Base-by-base conservation (phyloP, 2,113 vertebrate genomes). In the Psittacara wagleri region DNA sequence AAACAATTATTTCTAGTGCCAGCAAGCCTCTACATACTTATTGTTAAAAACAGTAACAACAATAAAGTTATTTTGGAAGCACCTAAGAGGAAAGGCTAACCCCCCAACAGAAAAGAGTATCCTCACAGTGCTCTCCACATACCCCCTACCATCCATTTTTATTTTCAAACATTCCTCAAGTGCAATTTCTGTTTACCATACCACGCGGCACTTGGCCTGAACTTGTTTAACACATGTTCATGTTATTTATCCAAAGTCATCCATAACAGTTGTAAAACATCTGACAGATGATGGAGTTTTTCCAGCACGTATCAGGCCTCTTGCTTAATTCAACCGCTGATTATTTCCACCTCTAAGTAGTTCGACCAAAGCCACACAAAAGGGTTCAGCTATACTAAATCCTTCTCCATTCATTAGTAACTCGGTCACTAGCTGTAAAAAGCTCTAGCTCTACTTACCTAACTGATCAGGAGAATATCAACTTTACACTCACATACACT, bases 221-320 rank as follows among this genome's bases (percentile, higher is more conserved):
- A 94, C 91, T 96, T 94, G 89, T 91, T 95, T 80, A 89, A 95
- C 96, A 90, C 78, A 66, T 81, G 91, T 85, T 95, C 48, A 1
- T 0, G 0, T 95, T 96, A 95, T 96, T 95, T 92, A 96, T 91
- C 84, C 93, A 92, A 94, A 95, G 82, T 87, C 89, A 88, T 96
- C 95, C 76, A 90, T 95, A 94, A 95, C 66, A 90, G 87, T 19
- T 89, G 74, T 97, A 94, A 95, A 96, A 89, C 87, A 94, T 91
- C 81, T 95, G 95, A 95, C 87, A 91, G 67, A 52, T 0, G 2
- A 87, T 62, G 89, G 94, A 95, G 89, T 35, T 63, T 95, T 95
- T 94, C 94, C 95, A 96, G 67, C 49, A 69, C 41, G 31, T 28
- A 87, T 92, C 89, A 92, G 68, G 87, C 67, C 57, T 66, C 89